These are phyloP conservation scores for Bubo bubo DNA, from an alignment of 2,113 vertebrate species.

Conservation along the genomic window DNA sequence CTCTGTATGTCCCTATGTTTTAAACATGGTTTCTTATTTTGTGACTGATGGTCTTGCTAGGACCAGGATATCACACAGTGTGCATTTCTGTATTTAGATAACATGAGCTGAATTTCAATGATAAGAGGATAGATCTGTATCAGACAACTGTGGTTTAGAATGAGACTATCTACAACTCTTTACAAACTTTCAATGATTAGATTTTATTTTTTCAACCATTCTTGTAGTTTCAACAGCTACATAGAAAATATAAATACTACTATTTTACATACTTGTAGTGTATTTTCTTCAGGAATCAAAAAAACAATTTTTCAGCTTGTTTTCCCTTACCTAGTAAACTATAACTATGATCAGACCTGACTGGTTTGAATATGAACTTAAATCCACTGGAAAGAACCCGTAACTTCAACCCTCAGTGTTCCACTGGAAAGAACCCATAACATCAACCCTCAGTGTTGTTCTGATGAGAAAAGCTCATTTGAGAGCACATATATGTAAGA, in stretches of 20 bases:
- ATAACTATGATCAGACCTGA: background rate
- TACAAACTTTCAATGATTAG: background rate
- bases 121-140: background rate
- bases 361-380: background rate
- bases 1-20: background rate
- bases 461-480: background rate
- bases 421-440: background rate
- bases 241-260: background rate
- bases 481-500: background rate
- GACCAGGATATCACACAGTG: background rate
- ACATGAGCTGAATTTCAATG: background rate
- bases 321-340: background rate
- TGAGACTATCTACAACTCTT: background rate
- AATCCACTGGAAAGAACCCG: background rate
- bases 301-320: background rate
- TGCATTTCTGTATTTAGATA: background rate
- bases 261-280: background rate
- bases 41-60: background rate
- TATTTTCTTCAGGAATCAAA: background rate
- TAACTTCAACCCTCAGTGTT: background rate
- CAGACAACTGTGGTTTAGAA: background rate
- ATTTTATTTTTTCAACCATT: background rate
- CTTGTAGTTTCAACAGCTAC: background rate
- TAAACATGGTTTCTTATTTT: conserved; percentile 9
- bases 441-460: background rate